Conservation (phyloP, 2,113 vertebrate species). For the Tachysurus vachellii region DNA sequence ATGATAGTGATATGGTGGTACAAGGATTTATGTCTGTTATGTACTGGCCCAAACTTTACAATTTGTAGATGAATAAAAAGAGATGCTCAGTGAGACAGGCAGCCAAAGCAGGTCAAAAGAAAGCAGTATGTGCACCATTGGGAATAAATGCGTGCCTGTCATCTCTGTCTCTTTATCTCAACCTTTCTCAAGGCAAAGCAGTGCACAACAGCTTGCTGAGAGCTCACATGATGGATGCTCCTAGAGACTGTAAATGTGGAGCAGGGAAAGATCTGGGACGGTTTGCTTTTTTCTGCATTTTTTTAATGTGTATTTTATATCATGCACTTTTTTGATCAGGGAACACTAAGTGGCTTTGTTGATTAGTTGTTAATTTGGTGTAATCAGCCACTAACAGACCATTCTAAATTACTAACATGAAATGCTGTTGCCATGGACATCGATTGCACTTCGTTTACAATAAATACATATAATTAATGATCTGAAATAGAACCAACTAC, state of each 20-base stretch:
- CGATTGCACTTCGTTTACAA: constrained; percentile 4
- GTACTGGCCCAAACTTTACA: background rate
- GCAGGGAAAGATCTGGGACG: background rate
- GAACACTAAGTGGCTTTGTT: background rate
- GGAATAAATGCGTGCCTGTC: background rate
- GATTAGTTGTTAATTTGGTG: constrained; percentile 3
- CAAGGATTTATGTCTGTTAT: background rate
- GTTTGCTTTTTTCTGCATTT: background rate
- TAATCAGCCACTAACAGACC: background rate
- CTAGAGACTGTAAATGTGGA: constrained; percentile 12
- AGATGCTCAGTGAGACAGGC: background rate
- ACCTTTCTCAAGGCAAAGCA: background rate
- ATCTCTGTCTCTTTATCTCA: background rate
- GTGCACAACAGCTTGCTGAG: background rate
- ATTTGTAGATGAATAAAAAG: constrained; percentile 14
- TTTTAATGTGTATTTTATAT: constrained; percentile 5
- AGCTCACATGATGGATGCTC: background rate
- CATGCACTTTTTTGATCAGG: constrained; percentile 9
- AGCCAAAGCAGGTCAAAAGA: constrained; percentile 1
- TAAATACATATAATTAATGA: background rate
- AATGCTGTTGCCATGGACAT: constrained; percentile 6
- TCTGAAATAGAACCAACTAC: background rate
- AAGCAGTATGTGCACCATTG: background rate
- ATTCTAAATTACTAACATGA: background rate
- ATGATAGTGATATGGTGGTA: background rate